Evolutionary conservation across 2,113 vertebrate genomes (phyloP), one percentile per base, ranked within the genome.

Genomic region (Procavia capensis): DNA sequence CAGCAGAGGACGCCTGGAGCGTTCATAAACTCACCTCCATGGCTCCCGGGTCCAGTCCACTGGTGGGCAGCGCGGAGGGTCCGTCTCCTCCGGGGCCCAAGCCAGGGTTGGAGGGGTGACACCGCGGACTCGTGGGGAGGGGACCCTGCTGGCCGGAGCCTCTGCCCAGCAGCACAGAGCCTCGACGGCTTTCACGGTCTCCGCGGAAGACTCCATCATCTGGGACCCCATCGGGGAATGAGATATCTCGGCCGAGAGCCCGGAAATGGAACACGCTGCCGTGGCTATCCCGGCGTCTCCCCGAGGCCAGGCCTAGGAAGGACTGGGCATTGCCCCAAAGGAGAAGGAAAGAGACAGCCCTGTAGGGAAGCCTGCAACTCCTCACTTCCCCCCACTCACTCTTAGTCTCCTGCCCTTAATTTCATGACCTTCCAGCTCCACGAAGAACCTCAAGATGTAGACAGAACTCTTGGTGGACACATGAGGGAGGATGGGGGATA

Each of bases 211-310:
- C 98, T 85, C 96, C 98, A 80, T 99, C 99, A 5, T 99, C 98
- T 0, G 98, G 98, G 0, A 98, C 95, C 3, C 98, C 98, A 24
- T 99, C 99, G 0, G 59, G 98, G 0, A 99, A 98, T 2, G 97
- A 98, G 0, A 94, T 75, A 41, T 99, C 99, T 29, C 9, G 1
- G 0, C 95, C 1, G 1, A 99, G 98, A 45, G 97, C 95, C 0
- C 98, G 98, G 98, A 99, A 99, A 95, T 97, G 99, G 90, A 99
- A 99, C 66, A 99, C 96, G 19, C 99, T 99, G 4, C 99, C 98
- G 1, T 99, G 99, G 93, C 99, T 99, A 91, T 98, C 98, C 8
- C 99, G 97, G 45, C 98, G 98, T 94, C 75, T 94, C 61, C 97
- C 95, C 2, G 97, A 97, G 0, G 95, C 79, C 34, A 99, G 98